Evolutionary conservation across 2,797 vertebrate species (phyloP), one percentile per base, ranked within the genome.

Genomic region (Alauda arvensis): DNA sequence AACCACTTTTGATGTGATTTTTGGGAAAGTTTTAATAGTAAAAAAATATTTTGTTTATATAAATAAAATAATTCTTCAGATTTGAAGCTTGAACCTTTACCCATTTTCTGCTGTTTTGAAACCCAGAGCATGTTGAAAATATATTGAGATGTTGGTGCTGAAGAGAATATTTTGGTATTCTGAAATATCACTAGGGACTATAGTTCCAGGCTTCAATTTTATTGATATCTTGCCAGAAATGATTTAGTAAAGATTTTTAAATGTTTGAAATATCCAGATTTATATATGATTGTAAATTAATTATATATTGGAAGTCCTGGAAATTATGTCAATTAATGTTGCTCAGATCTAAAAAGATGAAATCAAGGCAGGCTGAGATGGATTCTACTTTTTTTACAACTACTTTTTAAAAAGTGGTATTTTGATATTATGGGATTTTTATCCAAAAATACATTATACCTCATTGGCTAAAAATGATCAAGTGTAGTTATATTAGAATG

Each of bases 81-180:
- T 87, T 34, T 84, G 85, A 82, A 90, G 8, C 63, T 68, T 85
- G 80, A 91, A 79, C 77, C 20, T 79, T 87, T 93, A 49, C 46
- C 57, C 53, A 53, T 89, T 93, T 77, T 69, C 65, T 90, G 40
- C 49, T 79, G 42, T 93, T 91, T 90, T 89, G 77, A 84, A 93
- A 87, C 76, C 25, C 61, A 82, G 75, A 77, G 25, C 31, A 55
- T 37, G 63, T 78, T 82, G 82, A 85, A 93, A 91, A 87, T 82
- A 42, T 74, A 85, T 81, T 78, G 59, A 78, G 83, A 76, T 62
- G 24, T 61, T 56, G 51, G 57, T 77, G 34, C 53, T 79, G 61
- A 70, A 65, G 21, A 78, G 61, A 91, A 80, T 87, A 90, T 75
- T 85, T 91, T 80, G 69, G 34, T 63, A 83, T 91, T 67, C 45